Evolutionary conservation across 2,797 vertebrate genomes (phyloP).

Genomic region (Sphaeramia orbicularis): DNA sequence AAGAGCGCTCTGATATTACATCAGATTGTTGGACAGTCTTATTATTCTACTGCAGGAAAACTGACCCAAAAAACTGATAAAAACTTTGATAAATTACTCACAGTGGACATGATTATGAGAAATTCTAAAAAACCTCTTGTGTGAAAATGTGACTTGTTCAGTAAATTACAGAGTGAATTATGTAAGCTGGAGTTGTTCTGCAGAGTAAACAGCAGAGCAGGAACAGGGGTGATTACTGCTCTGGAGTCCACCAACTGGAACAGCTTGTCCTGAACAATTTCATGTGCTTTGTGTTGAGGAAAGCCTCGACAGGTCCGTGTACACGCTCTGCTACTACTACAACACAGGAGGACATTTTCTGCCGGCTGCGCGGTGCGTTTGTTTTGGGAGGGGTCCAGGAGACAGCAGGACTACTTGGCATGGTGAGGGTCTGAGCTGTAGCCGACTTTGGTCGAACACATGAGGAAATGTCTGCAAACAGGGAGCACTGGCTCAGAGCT

Average conservation of each 20-base stretch:
- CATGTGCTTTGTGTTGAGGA: constrained; percentile 62
- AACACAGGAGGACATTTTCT: constrained; percentile 73
- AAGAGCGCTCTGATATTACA: too few relatives aligned
- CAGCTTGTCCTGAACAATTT: constrained; percentile 62
- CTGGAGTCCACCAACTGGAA: constrained; percentile 47
- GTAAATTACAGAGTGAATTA: constrained; percentile 1
- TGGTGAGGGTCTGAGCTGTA: constrained; percentile 62
- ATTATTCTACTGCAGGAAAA: too few relatives aligned
- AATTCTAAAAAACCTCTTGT: neutral
- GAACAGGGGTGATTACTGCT: constrained; percentile 22
- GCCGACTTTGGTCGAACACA: constrained; percentile 67
- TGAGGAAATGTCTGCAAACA: constrained; percentile 81
- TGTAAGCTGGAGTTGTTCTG: constrained; percentile 3
- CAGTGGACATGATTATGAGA: neutral
- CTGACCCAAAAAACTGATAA: neutral
- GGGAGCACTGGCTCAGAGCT: constrained; percentile 57
- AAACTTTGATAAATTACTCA: neutral
- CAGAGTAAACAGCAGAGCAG: neutral
- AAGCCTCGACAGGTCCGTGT: constrained; percentile 49
- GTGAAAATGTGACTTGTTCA: constrained; percentile 10
- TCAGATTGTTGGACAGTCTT: too few relatives aligned
- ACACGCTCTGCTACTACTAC: constrained; percentile 35
- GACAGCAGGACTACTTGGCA: constrained; percentile 80
- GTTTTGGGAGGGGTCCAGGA: constrained; percentile 80
- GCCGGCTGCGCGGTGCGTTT: constrained; percentile 69